Conservation (phyloP, 2,888 invertebrate species). For the Cryptus armator region DNA sequence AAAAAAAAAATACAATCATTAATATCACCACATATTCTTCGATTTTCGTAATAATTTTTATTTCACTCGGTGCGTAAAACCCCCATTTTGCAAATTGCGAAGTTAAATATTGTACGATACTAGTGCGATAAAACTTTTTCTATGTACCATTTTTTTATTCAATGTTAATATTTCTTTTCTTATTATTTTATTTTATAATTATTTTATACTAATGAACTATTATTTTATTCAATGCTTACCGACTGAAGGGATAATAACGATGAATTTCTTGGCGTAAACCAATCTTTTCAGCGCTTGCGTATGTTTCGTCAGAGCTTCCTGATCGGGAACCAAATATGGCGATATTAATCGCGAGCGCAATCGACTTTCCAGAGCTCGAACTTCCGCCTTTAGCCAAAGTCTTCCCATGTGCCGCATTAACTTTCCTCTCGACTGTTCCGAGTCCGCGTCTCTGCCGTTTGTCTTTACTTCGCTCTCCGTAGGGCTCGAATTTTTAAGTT, state of each 20-base stretch:
- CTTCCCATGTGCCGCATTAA: constrained; percentile 95
- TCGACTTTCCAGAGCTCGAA: constrained; percentile 93
- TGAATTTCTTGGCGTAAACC: constrained; percentile 93
- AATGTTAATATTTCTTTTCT: no score
- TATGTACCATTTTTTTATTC: no score
- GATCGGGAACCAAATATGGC: constrained; percentile 95
- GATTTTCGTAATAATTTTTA: not conserved
- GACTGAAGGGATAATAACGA: constrained; percentile 94
- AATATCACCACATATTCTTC: not conserved
- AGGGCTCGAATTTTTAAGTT: constrained; percentile 40
- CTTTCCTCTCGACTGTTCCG: constrained; percentile 85
- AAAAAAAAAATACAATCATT: constrained; percentile 58
- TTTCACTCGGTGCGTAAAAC: no score
- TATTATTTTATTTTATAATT: no score
- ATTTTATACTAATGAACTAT: no score
- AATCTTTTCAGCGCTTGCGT: constrained; percentile 93
- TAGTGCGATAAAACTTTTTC: no score
- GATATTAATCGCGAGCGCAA: constrained; percentile 89
- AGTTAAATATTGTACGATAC: no score
- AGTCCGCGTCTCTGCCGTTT: constrained; percentile 72
- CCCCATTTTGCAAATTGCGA: no score
- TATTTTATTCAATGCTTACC: constrained; percentile 87
- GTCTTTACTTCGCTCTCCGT: constrained; percentile 52
- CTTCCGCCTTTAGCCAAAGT: constrained; percentile 95
- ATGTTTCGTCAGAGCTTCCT: constrained; percentile 92